Evolutionary conservation across 2,113 vertebrate species (phyloP), one percentile per base, ranked within the genome.

Genomic region (Pleuronectes platessa): DNA sequence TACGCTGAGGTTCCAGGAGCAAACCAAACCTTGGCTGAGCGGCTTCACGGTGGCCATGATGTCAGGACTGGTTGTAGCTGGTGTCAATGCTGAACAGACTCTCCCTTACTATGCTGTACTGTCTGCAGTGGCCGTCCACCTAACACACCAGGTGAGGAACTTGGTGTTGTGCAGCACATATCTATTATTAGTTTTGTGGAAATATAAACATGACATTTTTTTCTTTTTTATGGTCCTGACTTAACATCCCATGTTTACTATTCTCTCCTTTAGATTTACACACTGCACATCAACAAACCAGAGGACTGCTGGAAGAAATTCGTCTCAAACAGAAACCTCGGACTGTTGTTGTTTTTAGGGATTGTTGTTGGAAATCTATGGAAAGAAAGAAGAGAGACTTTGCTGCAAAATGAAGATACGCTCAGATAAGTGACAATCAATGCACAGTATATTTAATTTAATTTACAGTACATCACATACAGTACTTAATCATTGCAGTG

Each of bases 271-370:
- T 37, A 99, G 97, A 95, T 99, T 78, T 96, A 95, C 81, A 94
- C 94, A 7, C 73, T 99, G 85, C 95, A 99, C 83, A 96, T 96
- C 71, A 94, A 97, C 86, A 96, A 92, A 74, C 93, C 97, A 13
- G 96, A 96, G 71, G 96, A 98, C 77, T 99, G 98, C 76, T 99
- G 98, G 98, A 93, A 95, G 82, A 98, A 97, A 72, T 99, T 99
- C 85, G 88, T 91, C 53, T 97, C 97, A 2, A 99, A 98, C 90
- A 95, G 95, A 85, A 96, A 95, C 69, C 47, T 97, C 17, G 97
- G 97, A 75, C 84, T 98, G 54, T 82, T 98, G 23, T 62, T 99
- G 56, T 96, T 99, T 76, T 55, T 93, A 66, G 98, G 97, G 24
- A 97, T 99, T 78, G 82, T 97, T 37, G 75, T 94, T 20, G 97